A percentile compares a stretch with the other conserved stretches of the same genome.
These are phyloP conservation scores for Teleopsis dalmanni DNA, from an alignment of 1,140 invertebrate genomes.

Conservation along the genomic window DNA sequence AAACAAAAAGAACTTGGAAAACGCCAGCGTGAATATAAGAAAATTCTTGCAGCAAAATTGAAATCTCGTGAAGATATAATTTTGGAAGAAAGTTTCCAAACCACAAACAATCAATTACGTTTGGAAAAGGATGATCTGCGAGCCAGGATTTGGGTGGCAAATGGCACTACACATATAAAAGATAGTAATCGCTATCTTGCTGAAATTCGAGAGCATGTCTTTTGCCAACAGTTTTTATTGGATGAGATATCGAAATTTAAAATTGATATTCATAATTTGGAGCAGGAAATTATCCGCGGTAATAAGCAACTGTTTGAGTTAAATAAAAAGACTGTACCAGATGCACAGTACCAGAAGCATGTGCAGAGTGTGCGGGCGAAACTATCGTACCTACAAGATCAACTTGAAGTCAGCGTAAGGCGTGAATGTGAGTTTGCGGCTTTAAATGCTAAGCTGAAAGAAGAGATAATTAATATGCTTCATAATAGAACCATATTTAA, in stretches of 20 bases:
- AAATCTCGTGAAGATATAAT: constrained; percentile 35
- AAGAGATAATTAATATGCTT: constrained; percentile 15
- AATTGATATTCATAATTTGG: constrained; percentile 11
- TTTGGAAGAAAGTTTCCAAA: constrained; percentile 33
- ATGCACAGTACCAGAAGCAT: constrained; percentile 13
- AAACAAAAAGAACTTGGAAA: constrained; percentile 36
- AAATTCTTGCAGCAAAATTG: constrained; percentile 28
- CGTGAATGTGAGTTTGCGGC: constrained; percentile 15
- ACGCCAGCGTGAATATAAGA: constrained; percentile 38
- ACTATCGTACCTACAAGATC: constrained; percentile 14
- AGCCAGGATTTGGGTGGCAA: constrained; percentile 39
- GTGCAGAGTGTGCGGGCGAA: constrained; percentile 9
- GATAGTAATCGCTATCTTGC: constrained; percentile 6
- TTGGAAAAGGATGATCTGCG: constrained; percentile 34
- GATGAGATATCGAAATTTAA: constrained; percentile 13
- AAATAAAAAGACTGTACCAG: constrained; percentile 15
- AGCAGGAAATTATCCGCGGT: constrained; percentile 13
- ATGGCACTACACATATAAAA: constrained; percentile 14
- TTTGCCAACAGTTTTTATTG: constrained; percentile 13
- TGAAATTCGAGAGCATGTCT: constrained; percentile 15
- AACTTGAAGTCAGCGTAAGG: constrained; percentile 14
- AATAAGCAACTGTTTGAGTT: constrained; percentile 15
- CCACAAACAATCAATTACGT: constrained; percentile 30
- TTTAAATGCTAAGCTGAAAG: constrained; percentile 9
- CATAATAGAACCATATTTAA: constrained; percentile 17